Evolutionary conservation across 2,888 invertebrate genomes (phyloP), one percentile per base, ranked within the genome.

Genomic region (Baronia brevicornis): DNA sequence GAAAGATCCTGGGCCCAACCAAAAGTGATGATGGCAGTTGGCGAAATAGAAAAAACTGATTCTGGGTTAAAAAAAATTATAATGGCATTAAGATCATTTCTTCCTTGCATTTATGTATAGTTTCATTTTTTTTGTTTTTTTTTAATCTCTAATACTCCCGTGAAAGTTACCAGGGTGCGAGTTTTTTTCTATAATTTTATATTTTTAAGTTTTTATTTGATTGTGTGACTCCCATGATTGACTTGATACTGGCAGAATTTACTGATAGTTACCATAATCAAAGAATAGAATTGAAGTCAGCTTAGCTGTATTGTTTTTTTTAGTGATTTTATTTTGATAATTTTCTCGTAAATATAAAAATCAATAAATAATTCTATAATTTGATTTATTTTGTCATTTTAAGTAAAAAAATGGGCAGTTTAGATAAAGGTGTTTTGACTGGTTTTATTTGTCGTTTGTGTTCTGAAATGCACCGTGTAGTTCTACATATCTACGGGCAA

Each of bases 361-460:
- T 3, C 9, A 13, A 18, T 27, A 17, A 19, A 19, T 11, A 11
- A 18, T 11, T 11, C 7, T 19, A n/a, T 17, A 10, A 4, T 12
- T 19, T 19, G 7, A 19, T 19, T 19, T 74, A 53, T 55, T 94
- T 94, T 94, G 94, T 94, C 26, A 94, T 93, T 63, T 88, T 92
- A 54, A 92, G 91, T 52, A 89, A 90, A 77, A 74, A 53, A 56
- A 94, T 94, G 94, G 94, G 94, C 26, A 94, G 94, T 63, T 88
- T 92, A 54, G 92, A 91, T 52, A 89, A 90, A 77, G 94, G 92
- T 30, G 88, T 92, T 48, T 88, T 93, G 57, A 91, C 92, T 29
- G 94, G 94, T 47, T 94, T 92, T 80, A 89, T 94, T 60, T 94
- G 94, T 75, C 89, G 94, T 60, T 85, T 94, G 39, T 94, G 94